Base-by-base conservation (phyloP, 2,113 vertebrate genomes). In the Lepisosteus oculatus region DNA sequence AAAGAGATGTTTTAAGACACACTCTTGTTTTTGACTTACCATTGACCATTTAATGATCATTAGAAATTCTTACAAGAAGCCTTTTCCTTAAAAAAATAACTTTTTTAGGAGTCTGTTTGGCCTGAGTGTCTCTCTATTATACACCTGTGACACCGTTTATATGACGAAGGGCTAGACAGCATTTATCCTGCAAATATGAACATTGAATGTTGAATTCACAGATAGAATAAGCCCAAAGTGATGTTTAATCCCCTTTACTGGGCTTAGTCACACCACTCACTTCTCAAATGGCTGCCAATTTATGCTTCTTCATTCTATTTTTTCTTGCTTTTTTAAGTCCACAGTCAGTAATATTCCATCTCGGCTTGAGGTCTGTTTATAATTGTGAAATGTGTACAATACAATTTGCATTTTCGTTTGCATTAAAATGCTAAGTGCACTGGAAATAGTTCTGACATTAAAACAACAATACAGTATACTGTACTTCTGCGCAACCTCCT, bases 201-300 rank as follows among this genome's bases (percentile, higher is more conserved):
- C 55, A 15, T 73, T 67, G 61, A 65, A 43, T 43, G 43, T 2
- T 43, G 56, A n/a, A 56, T 12, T 1, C 65, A 29, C 13, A 43
- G 57, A 55, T 65, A 47, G 72, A 67, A 41, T 51, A 61, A 61
- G 65, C 70, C 70, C 14, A 72, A 61, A 13, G 70, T 69, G 72
- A 74, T 61, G 65, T 72, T 81, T 79, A 77, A 82, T 82, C 72
- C 78, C 61, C 59, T 74, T 70, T 74, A 63, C 70, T 62, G 6
- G 71, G 74, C 75, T 84, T 77, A 82, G 82, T 74, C 78, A 80
- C 80, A 80, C 76, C 70, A 68, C 59, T 47, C 63, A 76, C 68
- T 74, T 73, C 72, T 74, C 69, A 54, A 69, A 73, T 45, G 64
- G 65, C 68, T 79, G 81, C 79, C 79, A 80, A 81, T 78, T 69